Base-by-base conservation (phyloP, 2,113 vertebrate genomes). In the Fregata magnificens region DNA sequence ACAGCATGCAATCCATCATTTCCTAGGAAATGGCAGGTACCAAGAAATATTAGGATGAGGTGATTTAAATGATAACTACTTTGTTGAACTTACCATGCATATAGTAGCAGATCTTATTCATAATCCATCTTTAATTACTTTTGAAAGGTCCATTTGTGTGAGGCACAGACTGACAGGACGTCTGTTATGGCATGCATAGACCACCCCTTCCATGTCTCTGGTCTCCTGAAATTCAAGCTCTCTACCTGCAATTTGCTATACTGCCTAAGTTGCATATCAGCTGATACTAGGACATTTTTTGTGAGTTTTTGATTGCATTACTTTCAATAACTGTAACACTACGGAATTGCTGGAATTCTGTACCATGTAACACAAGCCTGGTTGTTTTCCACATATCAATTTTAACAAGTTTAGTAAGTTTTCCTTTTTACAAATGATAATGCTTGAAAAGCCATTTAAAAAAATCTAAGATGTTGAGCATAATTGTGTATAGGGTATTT, bases 131-230 rank as follows among this genome's bases (percentile, higher is more conserved):
- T 18, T 74, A 86, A 72, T 63, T 86, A 34, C 24, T 63, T 80
- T 40, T 67, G 56, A 92, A 92, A 90, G 14, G 7, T 69, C 45
- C 13, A 28, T 73, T 82, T 63, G 8, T 59, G 36, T 36, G 40
- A 45, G 38, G 4, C 28, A 7, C 5, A 32, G 36, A 26, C 73
- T 36, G 61, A 74, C 21, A 61, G 1, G 1, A 22, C 0, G 1
- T 50, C 72, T 81, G 9, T 63, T 55, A 32, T 0, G 1, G 31
- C 25, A 42, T 26, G 26, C 25, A 29, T 11, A 56, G 17, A 78
- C 59, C 29, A 50, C 14, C 12, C 53, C 11, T 79, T 70, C 32
- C 45, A 10, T 16, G 13, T 22, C 36, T 74, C 29, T 56, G 42
- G 42, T 52, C 52, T 93, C 61, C 45, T 71, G 69, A 73, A 84